Evolutionary conservation across 1,140 invertebrate species (phyloP).

Genomic region (Bombus waltoni): DNA sequence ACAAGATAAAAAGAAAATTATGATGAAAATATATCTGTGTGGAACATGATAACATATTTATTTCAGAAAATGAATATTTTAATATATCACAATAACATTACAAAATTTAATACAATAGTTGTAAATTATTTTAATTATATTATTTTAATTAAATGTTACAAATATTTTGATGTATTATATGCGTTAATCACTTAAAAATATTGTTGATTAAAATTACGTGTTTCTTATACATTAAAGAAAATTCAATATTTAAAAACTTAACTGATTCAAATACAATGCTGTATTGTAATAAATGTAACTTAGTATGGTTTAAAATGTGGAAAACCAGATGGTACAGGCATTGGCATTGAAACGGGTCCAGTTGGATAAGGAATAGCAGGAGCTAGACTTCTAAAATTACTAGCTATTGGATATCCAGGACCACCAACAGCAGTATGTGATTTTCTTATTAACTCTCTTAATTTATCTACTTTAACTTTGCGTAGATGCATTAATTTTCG

Average conservation of each 20-base stretch:
- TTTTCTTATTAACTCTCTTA: conserved; percentile 89
- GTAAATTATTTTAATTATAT: background rate
- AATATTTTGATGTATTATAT: conserved; percentile 43
- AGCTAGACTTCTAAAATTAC: conserved; percentile 74
- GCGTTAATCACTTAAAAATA: background rate
- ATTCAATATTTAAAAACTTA: conserved; percentile 5
- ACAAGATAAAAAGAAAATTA: background rate
- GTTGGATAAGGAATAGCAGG: conserved; percentile 83
- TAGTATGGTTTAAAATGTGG: conserved; percentile 72
- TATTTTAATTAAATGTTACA: background rate
- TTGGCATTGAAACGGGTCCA: conserved; percentile 83
- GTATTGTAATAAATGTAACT: conserved; percentile 9
- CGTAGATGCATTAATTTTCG: conserved; percentile 91
- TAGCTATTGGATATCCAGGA: conserved; percentile 73
- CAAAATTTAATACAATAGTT: background rate
- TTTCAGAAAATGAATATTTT: background rate
- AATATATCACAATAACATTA: conserved; percentile 6
- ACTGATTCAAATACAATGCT: background rate
- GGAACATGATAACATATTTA: background rate
- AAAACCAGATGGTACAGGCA: conserved; percentile 78
- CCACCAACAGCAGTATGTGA: conserved; percentile 70
- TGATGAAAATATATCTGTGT: conserved; percentile 2
- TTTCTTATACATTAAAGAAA: conserved; percentile 18
- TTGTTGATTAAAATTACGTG: background rate
- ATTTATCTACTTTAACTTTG: conserved; percentile 93